Base-by-base conservation (phyloP, 2,888 invertebrate genomes). In the Melieria omissa region DNA sequence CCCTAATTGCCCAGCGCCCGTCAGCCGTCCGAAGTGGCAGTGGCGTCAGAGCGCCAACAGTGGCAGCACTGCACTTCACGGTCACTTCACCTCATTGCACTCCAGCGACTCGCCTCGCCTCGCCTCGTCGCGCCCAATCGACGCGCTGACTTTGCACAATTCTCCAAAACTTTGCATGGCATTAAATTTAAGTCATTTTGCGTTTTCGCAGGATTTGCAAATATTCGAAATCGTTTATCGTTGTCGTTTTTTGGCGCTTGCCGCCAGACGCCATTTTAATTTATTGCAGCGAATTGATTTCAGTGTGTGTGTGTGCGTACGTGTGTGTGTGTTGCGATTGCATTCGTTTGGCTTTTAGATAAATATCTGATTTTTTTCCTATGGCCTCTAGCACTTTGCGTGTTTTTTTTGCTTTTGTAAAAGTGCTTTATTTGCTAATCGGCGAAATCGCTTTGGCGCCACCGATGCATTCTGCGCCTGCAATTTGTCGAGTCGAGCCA, bases 151-250 rank as follows among this genome's bases (percentile, higher is more conserved):
- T 6, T 9, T 9, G 12, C 10, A 9, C 52, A 29, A 29, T 52
- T 12, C 52, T 52, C n/a, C 52, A 52, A 52, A 8, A 52, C 14
- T 73, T 70, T 69, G 44, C 71, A 69, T 70, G 71, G 73, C 68
- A 70, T 72, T 74, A 73, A 66, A 60, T 76, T 60, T 64, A 71
- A 74, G 73, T 74, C 68, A 66, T 65, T 74, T 69, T 78, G 81
- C 78, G 76, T 76, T 80, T 29, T 71, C 66, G 63, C 71, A 79
- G 71, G 83, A 82, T 83, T 81, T 82, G 65, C 76, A 74, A 82
- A 79, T 78, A 83, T 82, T 83, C 29, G 65, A 49, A 73, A 81
- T 79, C 58, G 76, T 74, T 78, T 78, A 78, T 49, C 12, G 8
- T 29, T 29, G 29, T 29, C 29, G 29, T 29, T 29, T 29, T 29